Conservation (phyloP, 2,888 invertebrate genomes). For the Diploptera punctata region DNA sequence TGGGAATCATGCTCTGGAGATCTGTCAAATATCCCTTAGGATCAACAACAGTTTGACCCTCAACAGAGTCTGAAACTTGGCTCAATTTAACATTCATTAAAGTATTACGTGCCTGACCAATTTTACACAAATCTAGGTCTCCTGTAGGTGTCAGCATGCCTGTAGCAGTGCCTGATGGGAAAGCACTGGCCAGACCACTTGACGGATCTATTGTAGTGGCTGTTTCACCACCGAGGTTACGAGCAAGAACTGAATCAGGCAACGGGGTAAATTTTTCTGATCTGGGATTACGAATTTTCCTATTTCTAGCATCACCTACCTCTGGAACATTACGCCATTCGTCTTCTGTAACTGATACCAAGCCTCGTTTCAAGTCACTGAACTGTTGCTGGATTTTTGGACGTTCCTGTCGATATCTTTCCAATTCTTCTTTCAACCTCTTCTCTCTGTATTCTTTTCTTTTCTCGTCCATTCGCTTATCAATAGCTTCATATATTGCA, state of each 20-base stretch:
- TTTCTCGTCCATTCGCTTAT: conserved; percentile 99
- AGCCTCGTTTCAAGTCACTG: conserved; percentile 91
- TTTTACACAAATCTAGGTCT: conserved; percentile 96
- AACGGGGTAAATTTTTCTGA: conserved; percentile 97
- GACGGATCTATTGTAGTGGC: conserved; percentile 80
- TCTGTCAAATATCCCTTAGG: conserved; percentile 99
- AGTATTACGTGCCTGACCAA: conserved; percentile 98
- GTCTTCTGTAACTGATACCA: conserved; percentile 83
- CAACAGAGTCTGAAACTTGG: conserved; percentile 97
- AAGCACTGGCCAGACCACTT: conserved; percentile 86
- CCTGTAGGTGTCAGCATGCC: conserved; percentile 60
- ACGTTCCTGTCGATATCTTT: conserved; percentile 95
- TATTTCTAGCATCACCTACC: conserved; percentile 98
- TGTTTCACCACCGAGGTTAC: conserved; percentile 84
- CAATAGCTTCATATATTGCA: conserved; percentile 97
- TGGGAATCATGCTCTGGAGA: conserved; percentile 98
- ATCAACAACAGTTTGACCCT: conserved; percentile 99
- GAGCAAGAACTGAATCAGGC: conserved; percentile 93
- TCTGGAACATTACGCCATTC: conserved; percentile 99
- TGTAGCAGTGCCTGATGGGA: conserved; percentile 66
- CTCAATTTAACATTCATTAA: conserved; percentile 99
- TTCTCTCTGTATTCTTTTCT: conserved; percentile 95
- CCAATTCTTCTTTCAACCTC: conserved; percentile 88
- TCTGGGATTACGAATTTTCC: conserved; percentile 93
- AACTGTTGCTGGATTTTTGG: conserved; percentile 99